These are phyloP conservation scores for Pyrrhia umbra DNA, from an alignment of 2,888 invertebrate species.

Conservation along the genomic window DNA sequence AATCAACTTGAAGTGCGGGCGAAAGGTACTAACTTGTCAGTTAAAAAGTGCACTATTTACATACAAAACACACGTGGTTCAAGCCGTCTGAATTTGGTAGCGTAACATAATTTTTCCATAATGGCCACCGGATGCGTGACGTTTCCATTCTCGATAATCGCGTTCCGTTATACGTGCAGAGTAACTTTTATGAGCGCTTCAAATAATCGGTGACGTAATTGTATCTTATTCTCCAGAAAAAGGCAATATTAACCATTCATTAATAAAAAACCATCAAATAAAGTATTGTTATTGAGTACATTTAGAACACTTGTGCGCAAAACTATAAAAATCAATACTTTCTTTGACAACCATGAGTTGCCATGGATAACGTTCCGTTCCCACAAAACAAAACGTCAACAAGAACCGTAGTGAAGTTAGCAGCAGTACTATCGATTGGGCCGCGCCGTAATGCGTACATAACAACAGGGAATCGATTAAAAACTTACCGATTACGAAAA, in stretches of 20 bases:
- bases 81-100: constrained; percentile 73
- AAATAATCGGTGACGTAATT: background rate
- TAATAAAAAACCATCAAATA: background rate
- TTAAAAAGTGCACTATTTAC: constrained; percentile 63
- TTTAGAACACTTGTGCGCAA: background rate
- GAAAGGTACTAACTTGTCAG: constrained; percentile 60
- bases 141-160: constrained; percentile 65
- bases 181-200: background rate
- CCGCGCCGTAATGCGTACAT: constrained; percentile 72
- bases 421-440: constrained; percentile 68
- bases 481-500: constrained; percentile 92
- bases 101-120: constrained; percentile 75
- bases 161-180: constrained; percentile 66
- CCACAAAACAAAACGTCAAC: constrained; percentile 50
- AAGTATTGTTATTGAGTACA: background rate
- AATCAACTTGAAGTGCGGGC: constrained; percentile 68
- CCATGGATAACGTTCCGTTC: constrained; percentile 52
- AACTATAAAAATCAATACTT: constrained; percentile 30
- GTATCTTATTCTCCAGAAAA: background rate
- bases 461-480: constrained; percentile 61
- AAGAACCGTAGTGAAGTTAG: constrained; percentile 64
- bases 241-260: rapidly evolving
- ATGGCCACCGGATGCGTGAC: constrained; percentile 86
- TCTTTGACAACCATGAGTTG: constrained; percentile 30
- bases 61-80: constrained; percentile 63